A percentile compares a stretch with the other conserved stretches of the same genome.
These are phyloP conservation scores for Thinocorus orbignyianus DNA, from an alignment of 2,113 vertebrate species.

Conservation along the genomic window DNA sequence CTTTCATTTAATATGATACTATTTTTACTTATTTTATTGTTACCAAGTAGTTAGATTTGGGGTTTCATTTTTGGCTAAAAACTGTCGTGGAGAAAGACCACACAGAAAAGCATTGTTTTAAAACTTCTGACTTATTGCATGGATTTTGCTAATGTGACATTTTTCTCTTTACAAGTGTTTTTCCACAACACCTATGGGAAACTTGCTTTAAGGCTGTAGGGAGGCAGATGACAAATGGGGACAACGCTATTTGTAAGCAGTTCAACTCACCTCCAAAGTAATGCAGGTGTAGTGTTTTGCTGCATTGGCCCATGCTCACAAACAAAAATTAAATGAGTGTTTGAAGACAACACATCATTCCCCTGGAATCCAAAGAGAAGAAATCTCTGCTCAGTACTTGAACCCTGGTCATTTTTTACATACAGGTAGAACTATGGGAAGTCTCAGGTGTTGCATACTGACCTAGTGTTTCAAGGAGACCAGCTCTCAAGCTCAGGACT, in stretches of 20 bases:
- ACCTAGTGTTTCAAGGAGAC: neutral
- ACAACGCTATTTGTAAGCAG: neutral
- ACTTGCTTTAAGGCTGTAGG: neutral
- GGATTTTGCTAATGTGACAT: neutral
- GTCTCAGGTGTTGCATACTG: neutral
- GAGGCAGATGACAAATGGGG: neutral
- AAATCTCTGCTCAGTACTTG: neutral
- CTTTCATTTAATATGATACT: neutral
- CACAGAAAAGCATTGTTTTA: neutral
- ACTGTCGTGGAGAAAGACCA: neutral
- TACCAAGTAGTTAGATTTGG: neutral
- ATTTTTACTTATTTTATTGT: neutral
- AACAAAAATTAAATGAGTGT: neutral
- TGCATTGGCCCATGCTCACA: neutral
- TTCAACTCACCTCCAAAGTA: neutral
- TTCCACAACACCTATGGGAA: neutral
- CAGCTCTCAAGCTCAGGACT: neutral
- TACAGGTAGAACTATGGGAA: neutral
- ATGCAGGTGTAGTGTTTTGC: neutral
- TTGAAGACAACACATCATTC: neutral
- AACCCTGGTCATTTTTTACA: neutral
- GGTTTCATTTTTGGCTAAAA: neutral
- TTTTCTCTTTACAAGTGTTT: slow-evolving; percentile 1
- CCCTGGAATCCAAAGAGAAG: neutral
- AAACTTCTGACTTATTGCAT: neutral